Base-by-base conservation (phyloP, 64 coral and sea anemone genomes). In the Montipora capricornis region DNA sequence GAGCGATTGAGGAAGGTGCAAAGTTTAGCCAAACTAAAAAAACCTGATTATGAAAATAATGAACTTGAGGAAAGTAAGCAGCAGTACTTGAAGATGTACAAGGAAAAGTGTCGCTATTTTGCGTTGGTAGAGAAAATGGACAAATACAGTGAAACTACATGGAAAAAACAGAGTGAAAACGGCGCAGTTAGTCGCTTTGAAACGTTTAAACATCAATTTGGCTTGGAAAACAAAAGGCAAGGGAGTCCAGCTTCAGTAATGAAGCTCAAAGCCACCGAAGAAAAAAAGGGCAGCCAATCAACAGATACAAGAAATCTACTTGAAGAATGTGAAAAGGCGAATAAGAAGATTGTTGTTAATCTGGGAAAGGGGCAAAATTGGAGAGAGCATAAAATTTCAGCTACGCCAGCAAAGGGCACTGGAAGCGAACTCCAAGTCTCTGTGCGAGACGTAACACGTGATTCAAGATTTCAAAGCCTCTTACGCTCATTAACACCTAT, bases 391-490 rank as follows among this genome's bases (percentile, higher is more conserved):
- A 4, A 68, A 68, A 20, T 68, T 14, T 68, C 64, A 3, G 46
- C 11, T 3, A 9, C 44, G 4, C 19, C 14, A 49, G 3, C 61
- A 48, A 84, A 84, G 81, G 8, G 15, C 16, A 16, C 26, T 49
- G 62, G 19, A 84, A 10, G 5, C 5, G n/a, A 68, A 16, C 19
- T 44, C 16, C 81, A 69, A 11, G 8, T 82, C 0, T 20, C 61
- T 19, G 61, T 44, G 2, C 13, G 10, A 44, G 82, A 86, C 20
- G 46, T 44, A 50, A 86, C 19, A 20, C 8, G 17, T 51, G 82
- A 86, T 22, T 66, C 82, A 73, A 86, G 82, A 71, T 86, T 86
- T 86, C 44, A 86, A 86, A 86, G 22, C 6, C 12, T 86, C 4
- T 12, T 86, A 10, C 82, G 45, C 4, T 48, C 66, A 51, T 66